Evolutionary conservation across 1,140 invertebrate genomes (phyloP), one percentile per base, ranked within the genome.

Genomic region (Drosophila parabipectinata): DNA sequence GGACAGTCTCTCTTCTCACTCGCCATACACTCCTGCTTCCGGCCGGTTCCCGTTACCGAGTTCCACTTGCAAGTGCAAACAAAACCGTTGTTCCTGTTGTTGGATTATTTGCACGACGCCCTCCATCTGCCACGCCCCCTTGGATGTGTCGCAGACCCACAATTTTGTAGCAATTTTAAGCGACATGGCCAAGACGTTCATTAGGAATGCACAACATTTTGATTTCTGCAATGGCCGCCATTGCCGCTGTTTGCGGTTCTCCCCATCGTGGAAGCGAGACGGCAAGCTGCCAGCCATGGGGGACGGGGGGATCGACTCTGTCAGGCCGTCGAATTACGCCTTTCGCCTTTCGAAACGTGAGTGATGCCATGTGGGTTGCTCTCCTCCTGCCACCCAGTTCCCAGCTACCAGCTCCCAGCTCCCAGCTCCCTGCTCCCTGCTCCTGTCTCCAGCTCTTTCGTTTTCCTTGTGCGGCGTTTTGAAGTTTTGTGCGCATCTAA

Each of bases 401-500:
- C 28, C 24, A 15, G 37, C 26, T 28, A 5, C 26, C 26, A 6
- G 26, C 34, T n/a, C 34, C 21, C 21, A 7, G 6, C 14, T 21
- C 30, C 61, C 24, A 15, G 37, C 26, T 28, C 6, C 26, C 26
- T 1, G 26, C 34, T n/a, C 34, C 21, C 21, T 10, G 6, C 14
- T 21, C 30, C 61, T 39, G 18, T n/a, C 45, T 5, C 21, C n/a
- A 44, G 10, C 62, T 69, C 66, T 69, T 68, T 69, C 66, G 66
- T 56, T 69, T 69, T 69, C 54, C 47, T 67, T 54, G 61, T 76
- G 72, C 50, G 62, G 57, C 74, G 71, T 79, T 84, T 84, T 87
- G 57, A 87, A 88, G 79, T 87, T 84, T 87, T 82, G 83, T 87
- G 82, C 82, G 82, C 82, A 87, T 82, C 82, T 87, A 87, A 87